A percentile compares a stretch with the other conserved stretches of the same genome.
phyloP scores from a whole-genome alignment of 2,888 invertebrate species.

The Acleris emargana region DNA sequence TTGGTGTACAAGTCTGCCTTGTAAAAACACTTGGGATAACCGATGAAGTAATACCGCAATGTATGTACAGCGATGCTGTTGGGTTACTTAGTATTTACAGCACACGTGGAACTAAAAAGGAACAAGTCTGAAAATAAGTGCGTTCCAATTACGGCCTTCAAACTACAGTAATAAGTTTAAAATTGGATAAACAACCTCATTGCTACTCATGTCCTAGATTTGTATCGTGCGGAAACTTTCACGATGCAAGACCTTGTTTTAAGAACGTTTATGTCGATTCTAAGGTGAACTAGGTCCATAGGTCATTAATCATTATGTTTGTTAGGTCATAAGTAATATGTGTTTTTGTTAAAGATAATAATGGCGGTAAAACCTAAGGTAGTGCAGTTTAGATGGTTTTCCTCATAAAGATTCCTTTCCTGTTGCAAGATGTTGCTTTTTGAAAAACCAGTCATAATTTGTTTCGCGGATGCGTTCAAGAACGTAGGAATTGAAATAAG shows the following conservation, averaged over 20 bases:
- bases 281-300: too few species aligned
- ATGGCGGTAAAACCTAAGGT: conserved; percentile 7
- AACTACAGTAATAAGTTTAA: neutral
- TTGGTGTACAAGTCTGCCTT: neutral
- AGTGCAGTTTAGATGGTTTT: conserved; percentile 1
- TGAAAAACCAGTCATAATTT: conserved; percentile 14
- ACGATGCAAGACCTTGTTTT: too few species aligned
- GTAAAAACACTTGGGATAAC: neutral
- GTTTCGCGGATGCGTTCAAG: neutral
- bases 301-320: too few species aligned
- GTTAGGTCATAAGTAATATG: too few species aligned
- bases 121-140: neutral
- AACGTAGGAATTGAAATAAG: neutral
- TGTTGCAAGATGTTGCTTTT: conserved; percentile 3
- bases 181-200: neutral
- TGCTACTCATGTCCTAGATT: neutral
- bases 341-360: neutral
- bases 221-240: neutral
- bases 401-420: conserved; percentile 15
- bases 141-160: neutral
- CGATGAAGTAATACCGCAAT: conserved; percentile 4
- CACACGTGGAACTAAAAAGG: neutral
- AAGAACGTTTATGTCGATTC: too few species aligned
- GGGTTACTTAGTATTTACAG: conserved; percentile 6
- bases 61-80: neutral